These are phyloP conservation scores for Streptopelia turtur DNA, from an alignment of 2,797 vertebrate genomes.

Conservation along the genomic window DNA sequence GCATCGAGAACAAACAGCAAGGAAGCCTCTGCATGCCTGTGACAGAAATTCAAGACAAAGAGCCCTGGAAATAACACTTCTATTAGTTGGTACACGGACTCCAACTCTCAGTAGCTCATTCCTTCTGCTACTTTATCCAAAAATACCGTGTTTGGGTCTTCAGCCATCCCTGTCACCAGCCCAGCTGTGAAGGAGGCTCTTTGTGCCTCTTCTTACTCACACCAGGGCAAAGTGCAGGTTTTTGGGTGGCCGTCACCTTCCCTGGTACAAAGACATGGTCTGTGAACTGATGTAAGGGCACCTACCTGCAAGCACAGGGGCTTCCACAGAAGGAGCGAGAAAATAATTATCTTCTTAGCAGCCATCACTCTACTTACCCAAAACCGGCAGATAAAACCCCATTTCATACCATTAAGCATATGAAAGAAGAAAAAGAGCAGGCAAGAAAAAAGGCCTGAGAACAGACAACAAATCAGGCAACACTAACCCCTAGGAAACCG, in stretches of 20 bases:
- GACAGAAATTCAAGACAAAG: constrained; percentile 29
- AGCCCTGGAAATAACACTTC: constrained; percentile 8
- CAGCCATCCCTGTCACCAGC: neutral
- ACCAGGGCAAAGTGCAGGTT: neutral
- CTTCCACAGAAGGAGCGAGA: neutral
- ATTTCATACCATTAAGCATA: neutral
- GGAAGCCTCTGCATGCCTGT: constrained; percentile 10
- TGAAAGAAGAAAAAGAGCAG: neutral
- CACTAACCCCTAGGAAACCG: neutral
- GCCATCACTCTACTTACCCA: neutral
- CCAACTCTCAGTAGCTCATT: neutral
- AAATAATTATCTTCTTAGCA: neutral
- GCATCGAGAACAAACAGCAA: constrained; percentile 43
- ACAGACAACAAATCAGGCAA: constrained; percentile 6
- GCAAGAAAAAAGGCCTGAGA: neutral
- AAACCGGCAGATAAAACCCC: neutral
- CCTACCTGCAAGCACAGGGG: neutral
- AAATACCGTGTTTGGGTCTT: neutral
- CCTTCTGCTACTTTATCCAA: neutral
- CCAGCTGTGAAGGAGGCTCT: neutral
- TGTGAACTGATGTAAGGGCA: neutral
- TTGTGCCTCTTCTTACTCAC: neutral
- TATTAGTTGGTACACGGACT: neutral
- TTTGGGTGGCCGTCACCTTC: neutral
- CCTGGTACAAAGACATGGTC: neutral